These are phyloP conservation scores for Drosophila kohkoa DNA, from an alignment of 1,140 invertebrate species.

Conservation along the genomic window DNA sequence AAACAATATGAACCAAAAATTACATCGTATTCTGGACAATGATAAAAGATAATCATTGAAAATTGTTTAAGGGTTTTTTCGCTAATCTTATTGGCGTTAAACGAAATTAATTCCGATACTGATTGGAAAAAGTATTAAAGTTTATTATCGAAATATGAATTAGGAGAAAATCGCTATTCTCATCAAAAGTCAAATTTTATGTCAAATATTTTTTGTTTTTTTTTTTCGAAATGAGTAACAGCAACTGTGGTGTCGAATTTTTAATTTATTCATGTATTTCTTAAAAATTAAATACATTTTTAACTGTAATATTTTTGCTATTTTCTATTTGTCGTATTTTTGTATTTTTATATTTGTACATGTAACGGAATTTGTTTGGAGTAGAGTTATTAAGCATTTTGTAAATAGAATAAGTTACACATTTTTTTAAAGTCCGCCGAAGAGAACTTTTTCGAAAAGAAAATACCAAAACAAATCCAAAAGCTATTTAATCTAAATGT, in stretches of 20 bases:
- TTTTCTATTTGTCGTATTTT: constrained; percentile 17
- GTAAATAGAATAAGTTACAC: constrained; percentile 70
- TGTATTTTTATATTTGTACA: constrained; percentile 54
- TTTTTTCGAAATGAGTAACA: constrained; percentile 8
- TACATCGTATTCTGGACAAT: too few species aligned
- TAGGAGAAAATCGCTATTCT: not conserved
- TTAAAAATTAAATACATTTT: not conserved
- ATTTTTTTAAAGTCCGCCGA: constrained; percentile 57
- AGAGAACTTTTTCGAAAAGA: constrained; percentile 42
- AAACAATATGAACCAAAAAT: constrained; percentile 9
- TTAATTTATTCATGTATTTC: not conserved
- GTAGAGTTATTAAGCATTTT: constrained; percentile 55
- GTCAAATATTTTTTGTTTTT: not conserved
- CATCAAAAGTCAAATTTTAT: not conserved
- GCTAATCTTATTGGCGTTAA: not conserved
- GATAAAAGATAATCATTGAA: too few species aligned
- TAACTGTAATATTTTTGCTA: constrained; percentile 14
- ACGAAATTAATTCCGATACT: not conserved
- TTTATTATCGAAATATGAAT: not conserved
- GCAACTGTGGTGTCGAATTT: constrained; percentile 3
- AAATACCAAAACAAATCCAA: constrained; percentile 10
- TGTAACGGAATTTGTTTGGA: constrained; percentile 15
- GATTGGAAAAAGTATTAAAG: not conserved
- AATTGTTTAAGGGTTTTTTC: too few species aligned
- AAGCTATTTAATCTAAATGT: constrained; percentile 68